Evolutionary conservation across 2,113 vertebrate species (phyloP).

Genomic region (Eurystomus gularis): DNA sequence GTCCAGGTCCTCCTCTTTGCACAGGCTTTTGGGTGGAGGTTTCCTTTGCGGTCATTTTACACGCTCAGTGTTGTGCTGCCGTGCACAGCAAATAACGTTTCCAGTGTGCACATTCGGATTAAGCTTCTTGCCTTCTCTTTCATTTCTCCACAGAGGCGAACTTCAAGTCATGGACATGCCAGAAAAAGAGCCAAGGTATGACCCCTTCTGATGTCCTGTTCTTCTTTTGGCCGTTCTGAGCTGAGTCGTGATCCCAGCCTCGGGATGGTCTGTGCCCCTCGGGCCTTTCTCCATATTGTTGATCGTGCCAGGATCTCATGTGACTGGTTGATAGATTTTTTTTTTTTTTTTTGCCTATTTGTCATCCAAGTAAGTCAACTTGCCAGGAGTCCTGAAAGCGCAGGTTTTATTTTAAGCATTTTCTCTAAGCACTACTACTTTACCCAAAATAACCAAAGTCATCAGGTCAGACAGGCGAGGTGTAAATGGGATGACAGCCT

Average conservation of each 20-base stretch:
- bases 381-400: neutral
- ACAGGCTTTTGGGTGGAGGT: neutral
- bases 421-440: neutral
- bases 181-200: slow-evolving; percentile 96
- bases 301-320: neutral
- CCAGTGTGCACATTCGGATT: neutral
- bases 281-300: neutral
- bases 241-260: accelerated
- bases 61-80: neutral
- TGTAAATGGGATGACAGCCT: neutral
- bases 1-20: neutral
- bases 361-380: neutral
- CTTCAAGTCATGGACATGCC: slow-evolving; percentile 89
- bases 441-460: neutral
- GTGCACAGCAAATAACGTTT: too few relatives aligned
- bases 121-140: neutral
- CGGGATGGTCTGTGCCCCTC: neutral
- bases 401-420: slow-evolving; percentile 15
- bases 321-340: neutral
- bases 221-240: neutral
- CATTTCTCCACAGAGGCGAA: slow-evolving; percentile 81
- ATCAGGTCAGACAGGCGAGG: neutral
- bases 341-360: neutral
- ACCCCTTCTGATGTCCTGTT: neutral
- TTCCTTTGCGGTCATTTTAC: neutral